Percentiles rank a stretch among this genome's conserved stretches.
These are phyloP conservation scores for Prosapia bicincta DNA, from an alignment of 2,888 invertebrate species.

Conservation along the genomic window DNA sequence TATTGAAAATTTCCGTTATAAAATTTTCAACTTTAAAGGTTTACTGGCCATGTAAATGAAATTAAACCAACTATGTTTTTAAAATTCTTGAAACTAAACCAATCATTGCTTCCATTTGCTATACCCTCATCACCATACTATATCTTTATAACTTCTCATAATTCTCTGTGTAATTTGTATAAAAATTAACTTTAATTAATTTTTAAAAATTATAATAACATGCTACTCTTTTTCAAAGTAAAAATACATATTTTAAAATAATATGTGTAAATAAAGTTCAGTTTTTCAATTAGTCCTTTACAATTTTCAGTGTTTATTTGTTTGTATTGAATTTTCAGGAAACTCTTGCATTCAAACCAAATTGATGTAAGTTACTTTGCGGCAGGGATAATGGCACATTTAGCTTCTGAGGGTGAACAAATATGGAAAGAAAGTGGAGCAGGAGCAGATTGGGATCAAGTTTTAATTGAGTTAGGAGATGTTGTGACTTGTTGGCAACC, in stretches of 20 bases:
- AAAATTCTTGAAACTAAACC: too few species aligned
- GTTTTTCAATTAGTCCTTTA: not conserved
- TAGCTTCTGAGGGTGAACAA: conserved; percentile 84
- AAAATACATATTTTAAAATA: not conserved
- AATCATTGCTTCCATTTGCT: too few species aligned
- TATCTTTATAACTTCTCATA: too few species aligned
- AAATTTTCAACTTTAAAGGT: too few species aligned
- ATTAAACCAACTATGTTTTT: too few species aligned
- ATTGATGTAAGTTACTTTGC: conserved; percentile 93
- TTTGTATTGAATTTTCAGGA: conserved; percentile 39
- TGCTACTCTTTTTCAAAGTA: too few species aligned
- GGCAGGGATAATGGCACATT: conserved; percentile 92
- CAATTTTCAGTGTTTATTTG: not conserved
- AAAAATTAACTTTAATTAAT: too few species aligned
- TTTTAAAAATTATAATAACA: too few species aligned
- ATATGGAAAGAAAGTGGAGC: conserved; percentile 68
- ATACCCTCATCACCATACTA: too few species aligned
- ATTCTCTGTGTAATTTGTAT: too few species aligned
- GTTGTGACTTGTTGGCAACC: conserved; percentile 54
- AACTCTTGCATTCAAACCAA: conserved; percentile 56
- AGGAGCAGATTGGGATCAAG: conserved; percentile 49
- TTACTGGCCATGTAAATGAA: too few species aligned
- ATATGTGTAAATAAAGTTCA: not conserved
- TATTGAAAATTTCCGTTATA: too few species aligned
- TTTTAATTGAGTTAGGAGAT: conserved; percentile 53